Conservation (phyloP, 2,888 invertebrate species). For the Xylophagus ater region DNA sequence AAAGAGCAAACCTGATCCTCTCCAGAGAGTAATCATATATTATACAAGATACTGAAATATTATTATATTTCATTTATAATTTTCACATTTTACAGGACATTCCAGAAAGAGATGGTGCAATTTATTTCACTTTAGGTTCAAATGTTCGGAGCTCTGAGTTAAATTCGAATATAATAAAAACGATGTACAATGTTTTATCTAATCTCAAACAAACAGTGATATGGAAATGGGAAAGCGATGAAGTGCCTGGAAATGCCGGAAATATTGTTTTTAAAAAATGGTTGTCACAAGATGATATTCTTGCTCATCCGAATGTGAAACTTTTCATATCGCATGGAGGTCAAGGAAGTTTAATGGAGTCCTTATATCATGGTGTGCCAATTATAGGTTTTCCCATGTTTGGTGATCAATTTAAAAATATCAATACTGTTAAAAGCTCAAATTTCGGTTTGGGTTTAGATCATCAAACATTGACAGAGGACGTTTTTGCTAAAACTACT, state of each 20-base stretch:
- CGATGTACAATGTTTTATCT: constrained; percentile 45
- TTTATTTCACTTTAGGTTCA: constrained; percentile 40
- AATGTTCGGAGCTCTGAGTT: constrained; percentile 45
- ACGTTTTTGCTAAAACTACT: constrained; percentile 17
- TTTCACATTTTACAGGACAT: constrained; percentile 8
- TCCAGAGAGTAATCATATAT: constrained; percentile 12
- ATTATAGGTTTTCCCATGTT: constrained; percentile 34
- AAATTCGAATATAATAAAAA: constrained; percentile 40
- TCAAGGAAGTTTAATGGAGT: constrained; percentile 51
- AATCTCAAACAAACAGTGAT: constrained; percentile 47
- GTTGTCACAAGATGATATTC: constrained; percentile 57
- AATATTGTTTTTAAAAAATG: constrained; percentile 51
- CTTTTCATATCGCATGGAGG: constrained; percentile 58
- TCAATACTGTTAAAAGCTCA: constrained; percentile 18
- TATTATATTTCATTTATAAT: not conserved
- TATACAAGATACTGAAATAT: not conserved
- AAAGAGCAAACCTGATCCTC: constrained; percentile 20
- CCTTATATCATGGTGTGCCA: constrained; percentile 49
- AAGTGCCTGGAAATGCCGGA: constrained; percentile 41
- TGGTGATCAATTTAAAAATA: constrained; percentile 25
- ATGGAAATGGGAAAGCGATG: constrained; percentile 53
- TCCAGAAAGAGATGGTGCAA: constrained; percentile 11
- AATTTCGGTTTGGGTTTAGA: constrained; percentile 24
- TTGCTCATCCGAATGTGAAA: constrained; percentile 48
- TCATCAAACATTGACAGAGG: constrained; percentile 17